A percentile compares a stretch with the other conserved stretches of the same genome.
These are phyloP conservation scores for Climacteris rufus DNA, from an alignment of 2,113 vertebrate species.

Conservation along the genomic window DNA sequence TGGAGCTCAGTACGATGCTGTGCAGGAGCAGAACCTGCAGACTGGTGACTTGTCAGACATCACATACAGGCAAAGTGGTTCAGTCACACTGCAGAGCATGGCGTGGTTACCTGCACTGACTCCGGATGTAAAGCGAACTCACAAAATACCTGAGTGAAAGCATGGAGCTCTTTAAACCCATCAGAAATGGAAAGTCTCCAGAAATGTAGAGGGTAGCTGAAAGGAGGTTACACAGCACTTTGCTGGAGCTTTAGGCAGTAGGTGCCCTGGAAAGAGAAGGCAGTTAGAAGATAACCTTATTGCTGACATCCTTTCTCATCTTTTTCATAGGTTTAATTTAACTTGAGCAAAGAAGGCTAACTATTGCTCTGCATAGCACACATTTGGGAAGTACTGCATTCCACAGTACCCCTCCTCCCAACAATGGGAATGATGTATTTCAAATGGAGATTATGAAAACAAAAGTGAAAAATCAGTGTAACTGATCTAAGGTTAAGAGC, in stretches of 20 bases:
- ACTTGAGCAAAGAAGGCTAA: not conserved
- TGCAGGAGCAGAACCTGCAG: not conserved
- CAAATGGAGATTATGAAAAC: not conserved
- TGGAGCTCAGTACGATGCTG: fast-evolving
- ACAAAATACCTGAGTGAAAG: not conserved
- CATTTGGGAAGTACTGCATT: not conserved
- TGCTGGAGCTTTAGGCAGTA: not conserved
- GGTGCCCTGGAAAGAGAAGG: not conserved
- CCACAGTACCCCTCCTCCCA: not conserved
- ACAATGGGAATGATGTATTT: not conserved
- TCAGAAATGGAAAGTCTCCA: not conserved
- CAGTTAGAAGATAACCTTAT: not conserved
- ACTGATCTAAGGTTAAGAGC: conserved; percentile 15
- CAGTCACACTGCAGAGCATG: fast-evolving
- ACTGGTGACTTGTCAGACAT: not conserved
- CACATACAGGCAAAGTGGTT: not conserved
- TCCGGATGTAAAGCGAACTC: not conserved
- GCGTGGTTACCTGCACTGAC: not conserved
- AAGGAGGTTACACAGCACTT: not conserved
- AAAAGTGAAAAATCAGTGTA: not conserved
- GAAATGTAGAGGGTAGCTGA: not conserved
- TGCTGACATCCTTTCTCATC: not conserved
- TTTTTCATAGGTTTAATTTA: not conserved
- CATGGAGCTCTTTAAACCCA: not conserved
- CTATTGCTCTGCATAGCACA: not conserved